Percentiles rank a stretch among this genome's conserved stretches.
Conservation (phyloP, 1,140 invertebrate species). For the Sitobion miscanthi region DNA sequence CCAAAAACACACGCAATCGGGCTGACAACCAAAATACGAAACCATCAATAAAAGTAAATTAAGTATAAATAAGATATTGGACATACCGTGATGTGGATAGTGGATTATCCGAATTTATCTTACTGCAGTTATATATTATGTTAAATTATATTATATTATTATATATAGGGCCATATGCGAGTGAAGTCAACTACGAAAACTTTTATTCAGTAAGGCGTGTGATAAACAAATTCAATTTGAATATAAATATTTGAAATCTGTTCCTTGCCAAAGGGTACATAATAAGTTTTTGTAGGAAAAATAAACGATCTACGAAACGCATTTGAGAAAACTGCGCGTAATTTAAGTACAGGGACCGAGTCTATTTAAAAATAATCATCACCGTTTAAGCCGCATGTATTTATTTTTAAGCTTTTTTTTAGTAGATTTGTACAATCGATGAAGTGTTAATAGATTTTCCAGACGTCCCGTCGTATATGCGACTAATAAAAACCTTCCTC, state of each 20-base stretch:
- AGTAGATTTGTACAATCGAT: conserved; percentile 24
- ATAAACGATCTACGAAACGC: background rate
- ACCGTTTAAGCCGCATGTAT: background rate
- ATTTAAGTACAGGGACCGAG: background rate
- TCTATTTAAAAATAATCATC: conserved; percentile 39
- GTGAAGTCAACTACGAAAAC: background rate
- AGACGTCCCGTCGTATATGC: background rate
- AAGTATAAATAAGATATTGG: background rate
- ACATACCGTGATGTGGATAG: background rate
- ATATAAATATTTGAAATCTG: background rate
- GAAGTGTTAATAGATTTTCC: conserved; percentile 34
- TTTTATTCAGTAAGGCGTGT: background rate
- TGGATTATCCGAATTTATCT: background rate
- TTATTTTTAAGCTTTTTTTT: conserved; percentile 26
- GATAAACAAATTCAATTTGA: background rate
- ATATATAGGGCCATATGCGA: background rate
- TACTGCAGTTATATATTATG: background rate
- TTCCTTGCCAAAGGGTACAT: background rate
- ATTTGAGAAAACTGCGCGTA: background rate
- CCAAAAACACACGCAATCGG: background rate
- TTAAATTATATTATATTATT: background rate
- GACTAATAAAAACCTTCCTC: background rate
- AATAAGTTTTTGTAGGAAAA: background rate
- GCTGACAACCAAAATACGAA: background rate
- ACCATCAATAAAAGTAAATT: background rate